Evolutionary conservation across 1,140 invertebrate species (phyloP), one percentile per base, ranked within the genome.

Genomic region (Drosophila malerkotliana): DNA sequence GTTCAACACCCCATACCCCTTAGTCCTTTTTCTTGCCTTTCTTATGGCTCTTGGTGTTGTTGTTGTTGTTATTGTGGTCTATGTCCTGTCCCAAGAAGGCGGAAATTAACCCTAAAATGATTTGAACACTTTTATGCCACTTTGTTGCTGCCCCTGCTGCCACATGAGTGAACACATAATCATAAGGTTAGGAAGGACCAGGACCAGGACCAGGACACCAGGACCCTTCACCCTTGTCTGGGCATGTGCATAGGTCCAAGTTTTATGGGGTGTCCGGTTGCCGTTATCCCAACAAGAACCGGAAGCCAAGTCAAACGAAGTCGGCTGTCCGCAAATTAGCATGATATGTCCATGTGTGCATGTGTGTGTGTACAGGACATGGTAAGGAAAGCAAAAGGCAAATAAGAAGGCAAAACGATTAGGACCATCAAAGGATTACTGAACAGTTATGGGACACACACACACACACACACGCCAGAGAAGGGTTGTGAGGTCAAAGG

Each of bases 301-400:
- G 83, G 83, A 88, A 88, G 83, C 72, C 76, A 64, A 88, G 79
- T 88, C 83, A 89, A 88, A 88, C 76, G 79, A 88, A 88, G 79
- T 63, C 76, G 83, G 83, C 79, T 88, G 79, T 88, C 83, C 83
- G 84, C 83, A 88, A 88, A 88, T 88, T 88, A 88, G 83, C 83
- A 88, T 88, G 72, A 88, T 81, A 68, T 55, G 57, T 48, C 21
- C 41, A 52, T 47, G 54, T 55, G 49, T 53, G 45, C 12, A 34
- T 30, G 44, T 28, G 26, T 28, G 26, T 28, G 26, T 28, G 26
- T 28, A 8, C 12, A 52, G 77, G 39, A 30, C 34, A 41, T 9
- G 37, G n/a, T 3, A 12, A 28, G 34, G 34, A 37, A 37, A 37
- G 34, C 34, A 37, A 37, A 37, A 37, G 41, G 41, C 14, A 14